Evolutionary conservation across 1,140 invertebrate species (phyloP).

Genomic region (fruit fly (Drosophila melanogaster)): DNA sequence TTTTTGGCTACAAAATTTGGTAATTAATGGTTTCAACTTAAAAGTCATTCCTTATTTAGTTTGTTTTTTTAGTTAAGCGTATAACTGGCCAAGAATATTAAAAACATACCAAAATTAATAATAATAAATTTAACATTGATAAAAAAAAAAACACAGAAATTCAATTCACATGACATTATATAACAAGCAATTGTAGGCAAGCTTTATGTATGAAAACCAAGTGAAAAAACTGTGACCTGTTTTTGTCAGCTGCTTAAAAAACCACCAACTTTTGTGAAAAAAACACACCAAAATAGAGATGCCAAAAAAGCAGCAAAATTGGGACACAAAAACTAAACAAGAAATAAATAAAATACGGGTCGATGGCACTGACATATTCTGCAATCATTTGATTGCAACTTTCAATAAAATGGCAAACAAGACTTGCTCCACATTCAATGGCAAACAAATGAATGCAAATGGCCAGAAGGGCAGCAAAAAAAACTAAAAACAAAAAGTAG

Average conservation of each 20-base stretch:
- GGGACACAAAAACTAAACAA: slow-evolving; percentile 1
- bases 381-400: slow-evolving; percentile 40
- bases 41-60: too few relatives aligned
- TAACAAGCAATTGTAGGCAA: neutral
- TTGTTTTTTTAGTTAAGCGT: too few relatives aligned
- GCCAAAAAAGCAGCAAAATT: slow-evolving; percentile 28
- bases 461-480: slow-evolving; percentile 4
- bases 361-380: slow-evolving; percentile 34
- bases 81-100: too few relatives aligned
- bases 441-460: slow-evolving; percentile 45
- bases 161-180: neutral
- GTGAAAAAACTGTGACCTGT: slow-evolving; percentile 2
- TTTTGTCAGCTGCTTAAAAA: slow-evolving; percentile 19
- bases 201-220: neutral
- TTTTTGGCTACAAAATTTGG: neutral
- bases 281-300: slow-evolving; percentile 4
- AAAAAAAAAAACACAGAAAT: too few relatives aligned
- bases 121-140: neutral
- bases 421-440: slow-evolving; percentile 34
- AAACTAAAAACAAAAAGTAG: neutral
- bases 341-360: slow-evolving; percentile 38
- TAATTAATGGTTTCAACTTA: neutral
- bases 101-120: neutral
- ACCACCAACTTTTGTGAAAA: neutral
- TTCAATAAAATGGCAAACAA: slow-evolving; percentile 39